Percentiles rank a stretch among this genome's conserved stretches.
Evolutionary conservation across 2,888 invertebrate species (phyloP).

Genomic region (Eurytoma californica): DNA sequence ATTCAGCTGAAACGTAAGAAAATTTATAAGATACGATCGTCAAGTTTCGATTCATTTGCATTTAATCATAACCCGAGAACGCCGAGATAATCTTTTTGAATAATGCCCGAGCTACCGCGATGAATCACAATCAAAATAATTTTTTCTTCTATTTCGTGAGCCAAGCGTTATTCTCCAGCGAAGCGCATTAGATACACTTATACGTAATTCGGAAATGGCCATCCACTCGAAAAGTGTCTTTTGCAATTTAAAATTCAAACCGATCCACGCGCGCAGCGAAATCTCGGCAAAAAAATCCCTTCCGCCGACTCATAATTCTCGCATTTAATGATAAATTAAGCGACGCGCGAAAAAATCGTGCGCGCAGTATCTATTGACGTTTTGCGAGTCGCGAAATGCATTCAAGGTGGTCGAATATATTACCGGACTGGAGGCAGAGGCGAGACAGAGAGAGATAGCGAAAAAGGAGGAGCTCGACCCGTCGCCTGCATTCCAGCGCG

Average conservation of each 20-base stretch:
- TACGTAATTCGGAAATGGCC: too few species aligned
- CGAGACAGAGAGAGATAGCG: too few species aligned
- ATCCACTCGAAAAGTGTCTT: too few species aligned
- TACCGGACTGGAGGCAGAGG: not conserved
- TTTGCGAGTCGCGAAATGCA: conserved; percentile 30
- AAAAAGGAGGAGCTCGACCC: conserved; percentile 27
- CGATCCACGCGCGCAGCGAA: not conserved
- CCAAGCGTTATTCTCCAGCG: not conserved
- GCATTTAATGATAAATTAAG: conserved; percentile 20
- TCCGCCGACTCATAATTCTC: not conserved
- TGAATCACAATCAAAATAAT: conserved; percentile 39
- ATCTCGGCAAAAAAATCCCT: not conserved
- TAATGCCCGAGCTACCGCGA: conserved; percentile 22
- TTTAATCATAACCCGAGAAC: conserved; percentile 51
- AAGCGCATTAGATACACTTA: too few species aligned
- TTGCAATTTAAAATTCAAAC: not conserved
- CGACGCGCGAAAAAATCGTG: not conserved
- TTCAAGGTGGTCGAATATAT: conserved; percentile 49
- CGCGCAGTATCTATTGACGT: conserved; percentile 35
- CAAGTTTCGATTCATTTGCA: conserved; percentile 49
- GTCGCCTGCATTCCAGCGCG: conserved; percentile 64
- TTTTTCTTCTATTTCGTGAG: not conserved
- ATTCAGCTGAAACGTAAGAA: conserved; percentile 51
- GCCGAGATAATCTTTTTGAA: conserved; percentile 42
- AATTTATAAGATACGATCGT: conserved; percentile 48